These are phyloP conservation scores for Polydrusus tereticollis DNA, from an alignment of 2,888 invertebrate genomes.

Conservation along the genomic window DNA sequence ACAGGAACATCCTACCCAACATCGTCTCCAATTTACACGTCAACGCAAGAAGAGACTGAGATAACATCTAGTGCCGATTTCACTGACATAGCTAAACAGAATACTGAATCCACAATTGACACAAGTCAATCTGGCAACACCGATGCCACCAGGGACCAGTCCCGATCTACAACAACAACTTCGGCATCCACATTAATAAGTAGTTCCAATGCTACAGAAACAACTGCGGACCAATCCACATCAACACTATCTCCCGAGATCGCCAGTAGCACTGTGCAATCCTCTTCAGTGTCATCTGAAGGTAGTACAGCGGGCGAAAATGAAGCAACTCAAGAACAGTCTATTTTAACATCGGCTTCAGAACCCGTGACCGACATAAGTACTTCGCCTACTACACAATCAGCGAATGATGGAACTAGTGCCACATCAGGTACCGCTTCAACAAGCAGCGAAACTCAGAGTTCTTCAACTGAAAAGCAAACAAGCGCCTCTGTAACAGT, in stretches of 20 bases:
- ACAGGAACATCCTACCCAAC: too few relatives aligned
- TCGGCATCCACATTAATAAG: too few relatives aligned
- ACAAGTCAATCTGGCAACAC: background rate
- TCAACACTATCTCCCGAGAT: background rate
- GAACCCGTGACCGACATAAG: constrained; percentile 12
- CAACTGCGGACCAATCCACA: background rate
- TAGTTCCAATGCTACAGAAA: too few relatives aligned
- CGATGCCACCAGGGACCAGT: background rate
- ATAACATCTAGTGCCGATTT: too few relatives aligned
- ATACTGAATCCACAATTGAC: background rate
- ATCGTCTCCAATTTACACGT: too few relatives aligned
- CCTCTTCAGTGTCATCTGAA: background rate
- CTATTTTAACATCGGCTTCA: background rate
- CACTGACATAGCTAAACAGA: too few relatives aligned
- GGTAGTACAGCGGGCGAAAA: background rate
- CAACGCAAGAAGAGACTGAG: too few relatives aligned
- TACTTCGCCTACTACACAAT: background rate
- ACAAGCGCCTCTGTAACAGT: too few relatives aligned
- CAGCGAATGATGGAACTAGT: background rate
- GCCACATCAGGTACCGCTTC: background rate
- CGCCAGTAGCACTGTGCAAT: background rate
- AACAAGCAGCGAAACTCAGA: background rate
- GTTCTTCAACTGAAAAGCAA: too few relatives aligned
- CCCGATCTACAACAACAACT: too few relatives aligned
- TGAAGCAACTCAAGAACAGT: background rate